Conservation (phyloP, 2,888 invertebrate species). For the Pyralis farinalis region DNA sequence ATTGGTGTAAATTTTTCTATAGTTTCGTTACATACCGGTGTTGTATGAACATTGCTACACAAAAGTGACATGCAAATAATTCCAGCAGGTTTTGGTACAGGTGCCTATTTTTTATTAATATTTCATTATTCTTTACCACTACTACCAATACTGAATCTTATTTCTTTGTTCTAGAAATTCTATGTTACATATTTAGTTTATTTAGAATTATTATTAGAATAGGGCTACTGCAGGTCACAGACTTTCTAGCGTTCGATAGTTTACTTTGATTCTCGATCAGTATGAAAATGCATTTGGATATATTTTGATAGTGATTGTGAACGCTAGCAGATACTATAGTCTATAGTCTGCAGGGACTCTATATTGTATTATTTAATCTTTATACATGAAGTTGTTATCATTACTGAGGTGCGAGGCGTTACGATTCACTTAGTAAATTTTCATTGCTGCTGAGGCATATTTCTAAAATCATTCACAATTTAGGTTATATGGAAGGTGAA, state of each 20-base stretch:
- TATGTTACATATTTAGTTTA: conserved; percentile 76
- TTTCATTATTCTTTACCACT: conserved; percentile 31
- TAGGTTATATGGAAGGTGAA: conserved; percentile 34
- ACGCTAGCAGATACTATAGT: too few species aligned
- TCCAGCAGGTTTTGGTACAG: conserved; percentile 48
- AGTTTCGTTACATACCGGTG: conserved; percentile 67
- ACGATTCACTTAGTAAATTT: conserved; percentile 39
- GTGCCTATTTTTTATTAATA: conserved; percentile 43
- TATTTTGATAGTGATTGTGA: too few species aligned
- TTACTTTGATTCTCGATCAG: too few species aligned
- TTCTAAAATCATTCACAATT: conserved; percentile 41
- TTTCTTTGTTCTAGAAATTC: conserved; percentile 68
- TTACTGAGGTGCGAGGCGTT: conserved; percentile 32
- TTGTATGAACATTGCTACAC: conserved; percentile 39
- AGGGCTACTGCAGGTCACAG: too few species aligned
- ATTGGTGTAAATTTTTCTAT: conserved; percentile 78
- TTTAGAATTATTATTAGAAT: conserved; percentile 65
- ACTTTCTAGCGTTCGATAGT: too few species aligned
- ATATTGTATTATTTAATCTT: conserved; percentile 77
- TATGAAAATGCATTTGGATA: too few species aligned
- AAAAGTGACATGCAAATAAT: conserved; percentile 32
- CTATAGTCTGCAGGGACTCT: too few species aligned
- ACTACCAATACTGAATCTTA: conserved; percentile 58
- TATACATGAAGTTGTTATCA: conserved; percentile 67
- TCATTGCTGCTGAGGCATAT: conserved; percentile 34